A percentile compares a stretch with the other conserved stretches of the same genome.
These are phyloP conservation scores for Calyptommatus sinebrachiatus DNA, from an alignment of 2,113 vertebrate genomes.

Conservation along the genomic window DNA sequence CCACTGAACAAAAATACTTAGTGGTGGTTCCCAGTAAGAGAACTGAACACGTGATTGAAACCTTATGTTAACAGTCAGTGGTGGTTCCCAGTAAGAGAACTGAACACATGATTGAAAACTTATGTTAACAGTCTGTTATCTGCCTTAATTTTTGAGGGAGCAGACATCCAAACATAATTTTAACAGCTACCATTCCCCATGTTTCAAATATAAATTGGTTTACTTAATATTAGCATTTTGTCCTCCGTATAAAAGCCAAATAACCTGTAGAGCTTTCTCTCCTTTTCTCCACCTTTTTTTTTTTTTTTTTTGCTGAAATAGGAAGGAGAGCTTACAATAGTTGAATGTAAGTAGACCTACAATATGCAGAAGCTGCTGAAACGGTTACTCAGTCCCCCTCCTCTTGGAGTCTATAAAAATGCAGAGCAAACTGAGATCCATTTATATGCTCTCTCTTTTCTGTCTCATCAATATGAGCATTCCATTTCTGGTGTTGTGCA, in stretches of 20 bases:
- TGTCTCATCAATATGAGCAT: conserved; percentile 24
- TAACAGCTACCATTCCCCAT: background rate
- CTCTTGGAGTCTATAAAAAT: background rate
- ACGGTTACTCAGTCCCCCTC: background rate
- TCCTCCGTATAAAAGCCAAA: background rate
- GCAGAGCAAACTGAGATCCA: background rate
- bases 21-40: no score
- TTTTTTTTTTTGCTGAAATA: background rate
- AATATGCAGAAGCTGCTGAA: background rate
- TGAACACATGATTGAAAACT: no score
- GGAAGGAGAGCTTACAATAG: background rate
- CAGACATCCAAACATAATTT: background rate
- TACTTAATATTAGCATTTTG: background rate
- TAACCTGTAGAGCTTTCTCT: background rate
- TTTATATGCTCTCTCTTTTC: conserved; percentile 18
- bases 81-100: no score
- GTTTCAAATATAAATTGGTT: background rate
- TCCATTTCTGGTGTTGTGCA: background rate
- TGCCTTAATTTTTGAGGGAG: background rate
- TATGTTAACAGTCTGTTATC: background rate
- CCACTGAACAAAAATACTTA: no score
- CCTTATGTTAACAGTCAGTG: no score
- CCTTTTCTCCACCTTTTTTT: background rate
- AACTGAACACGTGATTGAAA: no score
- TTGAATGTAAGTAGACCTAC: background rate